These are phyloP conservation scores for Rhinolophus ferrumequinum DNA, from an alignment of 2,113 vertebrate genomes.

Conservation along the genomic window DNA sequence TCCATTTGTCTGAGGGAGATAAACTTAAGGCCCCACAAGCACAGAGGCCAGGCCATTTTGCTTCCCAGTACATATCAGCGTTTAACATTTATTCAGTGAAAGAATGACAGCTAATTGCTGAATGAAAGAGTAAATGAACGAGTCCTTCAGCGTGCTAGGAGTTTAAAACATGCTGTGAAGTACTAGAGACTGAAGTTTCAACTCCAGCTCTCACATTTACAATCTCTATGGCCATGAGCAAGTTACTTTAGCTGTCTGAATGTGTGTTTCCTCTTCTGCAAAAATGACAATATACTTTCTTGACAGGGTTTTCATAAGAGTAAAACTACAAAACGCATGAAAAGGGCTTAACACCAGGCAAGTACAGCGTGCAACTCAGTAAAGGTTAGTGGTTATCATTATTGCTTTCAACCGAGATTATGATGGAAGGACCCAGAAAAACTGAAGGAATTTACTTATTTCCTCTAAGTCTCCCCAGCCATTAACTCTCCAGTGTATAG, in stretches of 20 bases:
- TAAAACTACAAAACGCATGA: not conserved
- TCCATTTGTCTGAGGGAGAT: not conserved
- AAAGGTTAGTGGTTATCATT: not conserved
- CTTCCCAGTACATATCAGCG: not conserved
- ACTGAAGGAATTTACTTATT: not conserved
- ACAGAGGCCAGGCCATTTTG: not conserved
- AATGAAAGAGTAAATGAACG: not conserved
- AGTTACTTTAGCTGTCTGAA: not conserved
- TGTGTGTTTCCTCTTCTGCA: not conserved
- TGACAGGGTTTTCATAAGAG: not conserved
- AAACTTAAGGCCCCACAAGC: not conserved
- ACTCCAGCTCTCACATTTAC: not conserved
- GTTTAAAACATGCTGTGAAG: not conserved
- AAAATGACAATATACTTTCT: not conserved
- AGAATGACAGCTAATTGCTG: not conserved
- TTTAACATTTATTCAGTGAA: not conserved
- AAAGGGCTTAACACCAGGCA: not conserved
- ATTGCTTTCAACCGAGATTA: not conserved
- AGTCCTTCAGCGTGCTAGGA: not conserved
- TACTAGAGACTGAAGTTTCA: not conserved
- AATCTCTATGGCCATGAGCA: not conserved
- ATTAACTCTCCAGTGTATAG: not conserved
- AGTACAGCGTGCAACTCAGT: not conserved
- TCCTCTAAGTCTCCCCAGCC: not conserved
- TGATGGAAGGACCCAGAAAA: constrained; percentile 33